Evolutionary conservation across 2,113 vertebrate genomes (phyloP).

Genomic region (Caranx ignobilis): DNA sequence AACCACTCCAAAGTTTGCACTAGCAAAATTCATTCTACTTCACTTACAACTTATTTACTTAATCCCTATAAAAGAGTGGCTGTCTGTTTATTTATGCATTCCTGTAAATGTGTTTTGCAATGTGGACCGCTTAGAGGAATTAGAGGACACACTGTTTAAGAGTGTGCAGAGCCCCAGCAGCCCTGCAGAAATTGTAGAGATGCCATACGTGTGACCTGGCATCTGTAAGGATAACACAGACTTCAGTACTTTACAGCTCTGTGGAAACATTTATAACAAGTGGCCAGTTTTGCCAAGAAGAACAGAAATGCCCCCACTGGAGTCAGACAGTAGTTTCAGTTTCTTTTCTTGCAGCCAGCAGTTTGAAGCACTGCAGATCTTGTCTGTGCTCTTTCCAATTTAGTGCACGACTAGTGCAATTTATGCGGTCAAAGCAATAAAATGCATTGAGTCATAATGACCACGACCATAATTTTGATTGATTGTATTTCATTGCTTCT

Average conservation of each 20-base stretch:
- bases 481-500: constrained; percentile 26
- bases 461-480: constrained; percentile 24
- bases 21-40: neutral
- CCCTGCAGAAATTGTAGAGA: constrained; percentile 4
- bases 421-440: constrained; percentile 25
- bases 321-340: constrained; percentile 32
- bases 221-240: neutral
- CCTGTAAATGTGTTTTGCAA: constrained; percentile 8
- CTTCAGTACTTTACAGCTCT: neutral
- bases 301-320: constrained; percentile 2
- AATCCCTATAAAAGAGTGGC: constrained; percentile 10
- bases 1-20: neutral
- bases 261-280: neutral
- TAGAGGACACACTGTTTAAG: constrained; percentile 19
- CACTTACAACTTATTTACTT: constrained; percentile 33
- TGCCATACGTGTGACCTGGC: constrained; percentile 6
- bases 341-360: constrained; percentile 14
- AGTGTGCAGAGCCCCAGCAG: constrained; percentile 17
- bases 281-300: neutral
- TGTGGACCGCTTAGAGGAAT: neutral
- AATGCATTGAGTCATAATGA: constrained; percentile 19
- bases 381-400: neutral
- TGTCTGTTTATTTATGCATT: constrained; percentile 41
- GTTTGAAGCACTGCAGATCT: neutral
- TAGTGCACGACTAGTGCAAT: neutral